Conservation (phyloP, 2,113 vertebrate genomes). For the Platichthys stellatus region DNA sequence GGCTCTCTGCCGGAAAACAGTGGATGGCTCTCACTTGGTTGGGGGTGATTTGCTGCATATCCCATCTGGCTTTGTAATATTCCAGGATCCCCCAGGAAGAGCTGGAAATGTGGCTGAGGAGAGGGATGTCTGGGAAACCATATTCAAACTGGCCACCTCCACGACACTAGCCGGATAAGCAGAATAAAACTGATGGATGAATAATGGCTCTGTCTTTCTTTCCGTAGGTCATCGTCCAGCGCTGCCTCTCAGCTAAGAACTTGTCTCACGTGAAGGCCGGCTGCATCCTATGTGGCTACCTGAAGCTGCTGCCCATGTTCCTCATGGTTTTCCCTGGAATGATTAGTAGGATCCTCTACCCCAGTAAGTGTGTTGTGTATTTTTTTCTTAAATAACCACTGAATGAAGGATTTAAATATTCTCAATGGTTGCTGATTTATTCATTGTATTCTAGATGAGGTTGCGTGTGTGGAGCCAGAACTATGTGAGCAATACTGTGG, state of each 20-base stretch:
- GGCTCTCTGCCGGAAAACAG: too few relatives aligned
- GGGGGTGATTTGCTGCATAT: too few relatives aligned
- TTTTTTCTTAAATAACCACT: neutral
- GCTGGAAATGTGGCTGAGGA: neutral
- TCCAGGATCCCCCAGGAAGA: neutral
- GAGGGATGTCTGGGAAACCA: neutral
- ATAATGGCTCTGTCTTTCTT: slow-evolving; percentile 7
- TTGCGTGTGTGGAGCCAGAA: slow-evolving; percentile 88
- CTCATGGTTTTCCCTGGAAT: slow-evolving; percentile 96
- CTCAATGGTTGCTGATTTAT: neutral
- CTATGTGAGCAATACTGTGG: slow-evolving; percentile 84
- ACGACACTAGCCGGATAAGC: neutral
- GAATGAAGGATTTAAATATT: neutral
- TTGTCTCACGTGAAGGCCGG: slow-evolving; percentile 97
- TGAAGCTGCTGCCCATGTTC: slow-evolving; percentile 97
- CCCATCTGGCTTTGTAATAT: too few relatives aligned
- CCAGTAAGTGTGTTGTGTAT: slow-evolving; percentile 77
- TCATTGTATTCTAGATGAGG: slow-evolving; percentile 80
- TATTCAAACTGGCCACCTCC: neutral
- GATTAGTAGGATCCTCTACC: slow-evolving; percentile 94
- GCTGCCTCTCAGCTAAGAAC: slow-evolving; percentile 96
- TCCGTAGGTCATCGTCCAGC: slow-evolving; percentile 94
- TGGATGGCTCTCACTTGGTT: too few relatives aligned
- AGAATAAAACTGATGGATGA: neutral
- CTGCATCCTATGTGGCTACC: slow-evolving; percentile 92